Base-by-base conservation (phyloP, 2,888 invertebrate species). In the Protonemura montana region DNA sequence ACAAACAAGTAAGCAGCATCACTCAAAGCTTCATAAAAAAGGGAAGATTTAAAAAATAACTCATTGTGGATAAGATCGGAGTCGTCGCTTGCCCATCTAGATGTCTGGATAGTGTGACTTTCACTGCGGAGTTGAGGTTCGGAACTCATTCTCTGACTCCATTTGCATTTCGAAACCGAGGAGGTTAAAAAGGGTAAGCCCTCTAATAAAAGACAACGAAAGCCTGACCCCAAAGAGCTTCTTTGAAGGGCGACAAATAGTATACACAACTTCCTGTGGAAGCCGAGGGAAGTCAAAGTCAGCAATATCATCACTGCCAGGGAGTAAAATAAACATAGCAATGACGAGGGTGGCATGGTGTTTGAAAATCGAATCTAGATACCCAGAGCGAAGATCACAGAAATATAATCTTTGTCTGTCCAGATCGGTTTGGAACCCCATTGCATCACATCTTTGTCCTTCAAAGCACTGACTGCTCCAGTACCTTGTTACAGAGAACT, bases 231-330 rank as follows among this genome's bases (percentile, higher is more conserved):
- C 28, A 30, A 81, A 81, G 81, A 81, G 81, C 28, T 16, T 10
- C 29, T 28, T 27, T 28, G 81, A 30, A 29, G 81, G 78, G 81
- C 30, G 29, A 81, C 81, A 29, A 81, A 81, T 81, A 81, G 30
- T 81, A 81, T 30, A 81, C 81, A 81, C 81, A n/a, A 81, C 81
- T 81, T 81, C 81, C 81, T 81, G 81, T 81, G 26, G n/a, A 81
- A 81, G n/a, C 10, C 10, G 5, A 10, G 28, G 26, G 78, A 78
- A 81, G 28, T 59, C 59, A 59, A 81, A 81, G 81, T 81, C 81
- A 81, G 81, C 81, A 81, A 81, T 81, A 81, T 81, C 81, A 7
- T 78, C 78, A 27, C 78, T 7, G 26, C 78, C 1, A n/a, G 81
- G 27, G 81, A 30, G 28, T 30, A 81, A 81, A 81, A 81, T 30